Percentiles rank a stretch among this genome's conserved stretches.
Evolutionary conservation across 2,888 invertebrate species (phyloP).

Genomic region (Parnassius smintheus): DNA sequence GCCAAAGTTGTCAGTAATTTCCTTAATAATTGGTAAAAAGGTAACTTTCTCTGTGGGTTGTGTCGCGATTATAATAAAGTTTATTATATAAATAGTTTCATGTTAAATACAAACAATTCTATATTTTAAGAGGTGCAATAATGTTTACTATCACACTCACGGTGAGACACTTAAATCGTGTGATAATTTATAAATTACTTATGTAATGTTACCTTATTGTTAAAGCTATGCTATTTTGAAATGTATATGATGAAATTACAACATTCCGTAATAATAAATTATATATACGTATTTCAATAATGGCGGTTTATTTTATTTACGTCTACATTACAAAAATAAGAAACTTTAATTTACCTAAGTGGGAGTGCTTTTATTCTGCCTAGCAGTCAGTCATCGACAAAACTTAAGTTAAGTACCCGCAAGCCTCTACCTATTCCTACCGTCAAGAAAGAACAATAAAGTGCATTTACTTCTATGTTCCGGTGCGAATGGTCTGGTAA

Average conservation of each 20-base stretch:
- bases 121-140: slow-evolving; percentile 22
- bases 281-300: slow-evolving; percentile 9
- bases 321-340: too few species aligned
- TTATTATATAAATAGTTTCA: slow-evolving; percentile 6
- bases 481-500: too few species aligned
- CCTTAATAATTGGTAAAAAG: slow-evolving; percentile 25
- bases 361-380: background rate
- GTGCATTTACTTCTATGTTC: too few species aligned
- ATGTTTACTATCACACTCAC: slow-evolving; percentile 23
- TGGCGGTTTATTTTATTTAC: too few species aligned
- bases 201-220: slow-evolving; percentile 24
- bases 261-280: slow-evolving; percentile 17
- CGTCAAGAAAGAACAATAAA: too few species aligned
- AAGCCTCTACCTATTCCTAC: too few species aligned
- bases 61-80: slow-evolving; percentile 38
- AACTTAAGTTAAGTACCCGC: too few species aligned
- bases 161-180: slow-evolving; percentile 17
- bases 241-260: slow-evolving; percentile 20
- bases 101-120: slow-evolving; percentile 1
- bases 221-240: slow-evolving; percentile 9
- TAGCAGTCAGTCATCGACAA: background rate
- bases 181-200: slow-evolving; percentile 18
- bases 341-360: background rate
- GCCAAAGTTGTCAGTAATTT: slow-evolving; percentile 74
- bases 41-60: slow-evolving; percentile 49